Base-by-base conservation (phyloP, 2,113 vertebrate genomes). In the Melanerpes formicivorus region DNA sequence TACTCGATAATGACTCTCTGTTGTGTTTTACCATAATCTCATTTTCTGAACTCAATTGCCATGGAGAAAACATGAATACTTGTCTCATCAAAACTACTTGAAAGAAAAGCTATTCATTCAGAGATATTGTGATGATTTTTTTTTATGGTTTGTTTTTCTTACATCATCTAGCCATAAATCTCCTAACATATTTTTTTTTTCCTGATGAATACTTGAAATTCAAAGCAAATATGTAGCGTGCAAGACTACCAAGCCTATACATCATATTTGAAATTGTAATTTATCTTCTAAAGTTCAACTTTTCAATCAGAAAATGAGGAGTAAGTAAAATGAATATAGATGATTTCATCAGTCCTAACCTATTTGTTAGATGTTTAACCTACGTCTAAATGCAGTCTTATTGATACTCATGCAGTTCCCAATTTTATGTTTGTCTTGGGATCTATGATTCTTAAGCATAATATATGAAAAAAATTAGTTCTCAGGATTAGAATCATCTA, bases 261-360 rank as follows among this genome's bases (percentile, higher is more conserved):
- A 83, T 83, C 46, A 10, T 77, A 52, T 77, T 88, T 81, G 26
- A 93, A 80, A 84, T 46, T 32, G 18, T 79, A 81, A 84, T 90
- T 76, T 79, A 29, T 76, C 42, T 90, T 27, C 81, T 74, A 54
- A 84, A 88, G 25, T 73, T 87, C 64, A 87, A 29, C 34, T 77
- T 93, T 46, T 89, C 84, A 84, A 90, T 80, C 30, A 80, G 71
- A 92, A 87, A 90, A 88, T 77, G 26, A 87, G 66, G 84, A 85
- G 48, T 44, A 91, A 91, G 17, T 5, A 75, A 87, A 95, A 81
- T 55, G 1, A 88, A 63, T 82, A 63, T 14, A 56, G 48, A 64
- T 46, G 0, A 64, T 73, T 83, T 52, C 19, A 76, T 67, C 11
- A 80, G 89, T 84, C 15, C 42, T 79, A 82, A 60, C 4, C 52